Percentiles rank a stretch among this genome's conserved stretches.
Conservation (phyloP, 2,888 invertebrate species). For the Phengaris alcon region DNA sequence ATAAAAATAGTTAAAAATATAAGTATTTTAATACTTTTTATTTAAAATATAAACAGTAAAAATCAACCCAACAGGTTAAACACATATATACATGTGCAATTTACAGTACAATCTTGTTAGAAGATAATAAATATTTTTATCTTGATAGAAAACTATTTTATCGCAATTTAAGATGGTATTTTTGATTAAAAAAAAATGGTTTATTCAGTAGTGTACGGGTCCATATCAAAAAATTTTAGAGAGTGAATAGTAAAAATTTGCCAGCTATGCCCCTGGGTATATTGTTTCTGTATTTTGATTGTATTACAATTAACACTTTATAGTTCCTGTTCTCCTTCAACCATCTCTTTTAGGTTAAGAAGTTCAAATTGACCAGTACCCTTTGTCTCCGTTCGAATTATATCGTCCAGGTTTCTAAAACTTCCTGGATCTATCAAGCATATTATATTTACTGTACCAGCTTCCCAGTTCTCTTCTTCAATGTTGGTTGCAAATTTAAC, state of each 20-base stretch:
- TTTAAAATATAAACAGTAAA: not conserved
- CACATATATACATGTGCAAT: not conserved
- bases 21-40: no score
- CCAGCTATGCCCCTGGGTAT: no score
- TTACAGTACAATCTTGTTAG: no score
- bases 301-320: conserved; percentile 42
- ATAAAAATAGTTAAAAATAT: no score
- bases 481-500: conserved; percentile 85
- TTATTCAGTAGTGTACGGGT: no score
- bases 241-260: no score
- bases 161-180: no score
- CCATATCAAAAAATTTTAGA: no score
- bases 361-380: conserved; percentile 93
- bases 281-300: not conserved
- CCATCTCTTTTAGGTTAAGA: conserved; percentile 93
- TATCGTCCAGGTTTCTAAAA: conserved; percentile 92
- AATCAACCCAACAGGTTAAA: not conserved
- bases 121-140: no score
- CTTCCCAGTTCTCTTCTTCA: conserved; percentile 92
- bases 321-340: conserved; percentile 90
- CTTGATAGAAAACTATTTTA: no score
- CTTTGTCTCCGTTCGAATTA: conserved; percentile 91
- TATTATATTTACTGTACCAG: conserved; percentile 88
- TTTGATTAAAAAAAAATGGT: no score
- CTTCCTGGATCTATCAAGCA: conserved; percentile 95